Evolutionary conservation across 2,888 invertebrate genomes (phyloP), one percentile per base, ranked within the genome.

Genomic region (Cephus spinipes): DNA sequence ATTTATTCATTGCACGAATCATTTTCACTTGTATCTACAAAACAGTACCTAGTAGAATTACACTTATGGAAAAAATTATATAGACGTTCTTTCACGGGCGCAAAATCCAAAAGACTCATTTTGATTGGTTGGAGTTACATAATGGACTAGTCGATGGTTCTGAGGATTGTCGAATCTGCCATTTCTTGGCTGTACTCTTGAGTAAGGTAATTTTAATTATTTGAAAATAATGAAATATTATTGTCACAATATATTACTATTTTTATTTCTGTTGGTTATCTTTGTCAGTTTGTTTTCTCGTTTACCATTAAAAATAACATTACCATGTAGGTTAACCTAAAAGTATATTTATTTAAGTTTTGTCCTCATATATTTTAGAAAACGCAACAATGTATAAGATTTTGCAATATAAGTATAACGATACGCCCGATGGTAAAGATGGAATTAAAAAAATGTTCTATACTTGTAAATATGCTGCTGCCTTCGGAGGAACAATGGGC

Each of bases 351-450:
- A 12, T 40, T 55, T 23, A 55, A 23, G 55, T 9, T 40, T 23
- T 23, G 40, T 15, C 6, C 23, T 55, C 55, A 9, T 55, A 23
- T 55, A 23, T 55, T 23, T 9, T 9, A 55, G 55, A 3, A 55
- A 55, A 55, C 55, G 55, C 6, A 55, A 55, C 9, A 23, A 23
- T 55, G 23, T 55, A 23, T 23, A 55, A 55, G 23, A 2, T 55
- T 55, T 2, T 23, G 2, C 6, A 9, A 55, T 55, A 55, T 23
- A 1, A 55, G 23, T 94, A 94, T 89, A 95, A 95, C 88, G 95
- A 95, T 86, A 92, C 94, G 55, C 96, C 96, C 0, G 96, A 96
- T 79, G 96, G 96, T 12, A 89, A 94, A 74, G 95, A 96, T 87
- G 92, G 94, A 68, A 90, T 93, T 79, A 93, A 94, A 80, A 96